Evolutionary conservation across 2,888 invertebrate genomes (phyloP).

Genomic region (Lycaena phlaeas): DNA sequence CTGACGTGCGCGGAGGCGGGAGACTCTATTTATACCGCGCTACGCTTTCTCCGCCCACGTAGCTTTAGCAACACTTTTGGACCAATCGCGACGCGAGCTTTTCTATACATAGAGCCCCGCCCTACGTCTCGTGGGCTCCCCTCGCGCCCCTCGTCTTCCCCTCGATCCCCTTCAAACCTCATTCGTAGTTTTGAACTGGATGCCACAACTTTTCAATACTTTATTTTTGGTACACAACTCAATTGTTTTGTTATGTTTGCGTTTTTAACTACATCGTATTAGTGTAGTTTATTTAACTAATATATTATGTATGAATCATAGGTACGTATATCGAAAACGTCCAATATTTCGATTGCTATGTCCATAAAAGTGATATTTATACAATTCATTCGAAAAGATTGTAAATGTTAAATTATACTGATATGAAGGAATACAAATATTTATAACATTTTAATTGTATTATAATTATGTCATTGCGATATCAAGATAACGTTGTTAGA

Average conservation of each 20-base stretch:
- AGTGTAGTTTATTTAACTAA: neutral
- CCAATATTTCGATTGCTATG: no score
- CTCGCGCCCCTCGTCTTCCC: constrained; percentile 17
- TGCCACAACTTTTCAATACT: constrained; percentile 19
- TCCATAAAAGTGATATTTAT: neutral
- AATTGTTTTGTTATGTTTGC: constrained; percentile 3
- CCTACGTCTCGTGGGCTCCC: constrained; percentile 30
- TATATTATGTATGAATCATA: neutral
- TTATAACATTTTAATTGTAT: constrained; percentile 3
- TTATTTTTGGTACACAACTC: constrained; percentile 10
- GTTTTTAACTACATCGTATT: no score
- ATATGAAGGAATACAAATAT: constrained; percentile 3
- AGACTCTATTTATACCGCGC: constrained; percentile 42
- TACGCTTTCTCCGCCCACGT: constrained; percentile 37
- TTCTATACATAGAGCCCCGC: constrained; percentile 50
- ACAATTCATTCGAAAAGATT: neutral
- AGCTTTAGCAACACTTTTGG: constrained; percentile 27
- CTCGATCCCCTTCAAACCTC: constrained; percentile 14
- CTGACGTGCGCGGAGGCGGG: constrained; percentile 63
- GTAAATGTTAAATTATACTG: neutral
- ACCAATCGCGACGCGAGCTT: constrained; percentile 50
- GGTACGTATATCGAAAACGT: constrained; percentile 2
- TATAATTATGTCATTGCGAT: no score
- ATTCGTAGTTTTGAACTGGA: constrained; percentile 20
- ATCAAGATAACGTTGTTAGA: no score